Evolutionary conservation across 2,797 vertebrate species (phyloP).

Genomic region (Thunnus albacares): DNA sequence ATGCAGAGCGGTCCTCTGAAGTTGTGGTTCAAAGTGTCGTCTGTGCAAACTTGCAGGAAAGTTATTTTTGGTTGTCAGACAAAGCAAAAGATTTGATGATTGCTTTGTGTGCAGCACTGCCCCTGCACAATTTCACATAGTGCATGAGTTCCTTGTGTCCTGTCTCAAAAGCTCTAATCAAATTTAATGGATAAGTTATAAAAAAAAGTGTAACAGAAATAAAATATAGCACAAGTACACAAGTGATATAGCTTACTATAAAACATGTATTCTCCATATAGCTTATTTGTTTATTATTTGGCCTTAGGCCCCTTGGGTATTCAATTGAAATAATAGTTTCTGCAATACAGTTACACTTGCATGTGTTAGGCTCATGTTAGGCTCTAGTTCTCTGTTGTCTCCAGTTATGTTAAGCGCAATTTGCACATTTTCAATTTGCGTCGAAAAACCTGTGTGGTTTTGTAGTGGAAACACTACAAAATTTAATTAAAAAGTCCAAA

Average conservation of each 20-base stretch:
- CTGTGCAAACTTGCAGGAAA: neutral
- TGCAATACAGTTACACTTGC: neutral
- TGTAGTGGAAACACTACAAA: too few species aligned
- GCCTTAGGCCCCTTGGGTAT: neutral
- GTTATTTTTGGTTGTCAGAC: neutral
- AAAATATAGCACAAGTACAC: neutral
- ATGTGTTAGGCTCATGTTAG: neutral
- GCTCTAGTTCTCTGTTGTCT: neutral
- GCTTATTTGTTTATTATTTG: neutral
- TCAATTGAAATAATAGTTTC: neutral
- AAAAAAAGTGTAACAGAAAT: conserved; percentile 18
- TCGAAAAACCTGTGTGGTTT: too few species aligned
- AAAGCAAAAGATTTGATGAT: neutral
- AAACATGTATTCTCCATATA: neutral
- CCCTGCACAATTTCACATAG: conserved; percentile 27
- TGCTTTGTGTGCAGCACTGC: conserved; percentile 13
- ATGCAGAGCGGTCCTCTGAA: conserved; percentile 5
- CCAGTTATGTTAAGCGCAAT: too few species aligned
- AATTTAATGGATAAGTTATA: conserved; percentile 2
- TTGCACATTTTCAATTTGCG: too few species aligned
- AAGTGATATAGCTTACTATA: conserved; percentile 4
- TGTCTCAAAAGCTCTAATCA: conserved; percentile 11
- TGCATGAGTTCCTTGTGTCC: conserved; percentile 10
- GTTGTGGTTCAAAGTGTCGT: conserved; percentile 8
- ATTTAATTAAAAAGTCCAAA: too few species aligned